Conservation (phyloP, 2,113 vertebrate species). For the Oncorhynchus masou region DNA sequence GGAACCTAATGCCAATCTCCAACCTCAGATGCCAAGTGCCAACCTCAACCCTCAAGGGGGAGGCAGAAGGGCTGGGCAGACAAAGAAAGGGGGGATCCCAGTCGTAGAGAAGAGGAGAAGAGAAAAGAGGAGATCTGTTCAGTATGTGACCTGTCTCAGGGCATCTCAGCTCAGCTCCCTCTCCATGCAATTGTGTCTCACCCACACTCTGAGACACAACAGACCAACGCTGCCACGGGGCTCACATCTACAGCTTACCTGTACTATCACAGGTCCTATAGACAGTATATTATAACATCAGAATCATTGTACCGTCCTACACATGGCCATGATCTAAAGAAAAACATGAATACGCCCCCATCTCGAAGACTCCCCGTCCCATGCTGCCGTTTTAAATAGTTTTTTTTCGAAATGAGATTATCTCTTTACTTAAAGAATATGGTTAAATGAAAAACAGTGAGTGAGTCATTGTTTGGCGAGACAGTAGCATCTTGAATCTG, state of each 20-base stretch:
- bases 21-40: neutral
- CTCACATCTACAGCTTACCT: neutral
- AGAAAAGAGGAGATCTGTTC: too few species aligned
- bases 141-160: neutral
- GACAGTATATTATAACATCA: neutral
- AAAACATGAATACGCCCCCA: constrained; percentile 23
- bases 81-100: too few species aligned
- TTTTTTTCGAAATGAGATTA: constrained; percentile 55
- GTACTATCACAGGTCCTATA: neutral
- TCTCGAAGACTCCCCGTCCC: neutral
- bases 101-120: too few species aligned
- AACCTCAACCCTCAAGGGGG: too few species aligned
- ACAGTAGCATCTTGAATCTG: constrained; percentile 70
- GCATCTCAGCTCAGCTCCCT: neutral
- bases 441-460: neutral
- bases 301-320: constrained; percentile 43
- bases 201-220: constrained; percentile 1
- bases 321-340: constrained; percentile 22
- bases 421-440: constrained; percentile 11
- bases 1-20: too few species aligned
- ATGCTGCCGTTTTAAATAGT: constrained; percentile 39
- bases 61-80: too few species aligned
- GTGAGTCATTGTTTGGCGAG: constrained; percentile 27
- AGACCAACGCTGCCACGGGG: neutral
- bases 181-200: neutral